Base-by-base conservation (phyloP, 2,113 vertebrate genomes). In the Syngnathoides biaculeatus region DNA sequence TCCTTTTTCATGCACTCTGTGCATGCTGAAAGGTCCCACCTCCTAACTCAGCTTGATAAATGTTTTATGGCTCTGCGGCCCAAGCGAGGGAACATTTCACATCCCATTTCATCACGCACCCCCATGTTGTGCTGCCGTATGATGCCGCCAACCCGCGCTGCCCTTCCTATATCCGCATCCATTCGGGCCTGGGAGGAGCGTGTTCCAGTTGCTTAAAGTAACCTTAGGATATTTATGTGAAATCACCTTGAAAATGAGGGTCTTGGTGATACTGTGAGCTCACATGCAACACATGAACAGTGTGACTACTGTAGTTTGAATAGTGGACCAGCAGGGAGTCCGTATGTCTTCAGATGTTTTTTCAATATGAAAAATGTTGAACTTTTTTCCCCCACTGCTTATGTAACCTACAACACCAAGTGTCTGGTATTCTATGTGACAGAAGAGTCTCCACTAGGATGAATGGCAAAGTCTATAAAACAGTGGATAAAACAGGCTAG, bases 31-130 rank as follows among this genome's bases (percentile, higher is more conserved):
- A 42, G 65, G 61, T 81, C 65, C 67, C 71, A 50, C 65, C 77
- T 83, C 76, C 43, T 71, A 62, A 75, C 68, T 78, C 78, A 79
- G 61, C 70, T 62, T 88, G 73, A 89, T 92, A 73, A 90, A 92
- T 92, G 79, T 92, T 92, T 92, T 79, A 92, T 72, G 62, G 50
- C 20, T 82, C 60, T 57, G 65, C 61, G 47, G 66, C 64, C 70
- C 71, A 73, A 86, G 72, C 73, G 73, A 73, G 77, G 84, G 80
- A 82, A 88, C 84, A 85, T 79, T 88, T 92, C 90, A 88, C 88
- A 83, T 92, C 69, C 83, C 68, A 87, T 92, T 91, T 89, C 86
- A 89, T 92, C 90, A 90, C 79, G 64, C 71, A 65, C 77, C 64
- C 57, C 74, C 68, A 71, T 63, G 26, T 74, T 70, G 48, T 62